Base-by-base conservation (phyloP, 2,113 vertebrate species). In the Ranitomeya imitator region DNA sequence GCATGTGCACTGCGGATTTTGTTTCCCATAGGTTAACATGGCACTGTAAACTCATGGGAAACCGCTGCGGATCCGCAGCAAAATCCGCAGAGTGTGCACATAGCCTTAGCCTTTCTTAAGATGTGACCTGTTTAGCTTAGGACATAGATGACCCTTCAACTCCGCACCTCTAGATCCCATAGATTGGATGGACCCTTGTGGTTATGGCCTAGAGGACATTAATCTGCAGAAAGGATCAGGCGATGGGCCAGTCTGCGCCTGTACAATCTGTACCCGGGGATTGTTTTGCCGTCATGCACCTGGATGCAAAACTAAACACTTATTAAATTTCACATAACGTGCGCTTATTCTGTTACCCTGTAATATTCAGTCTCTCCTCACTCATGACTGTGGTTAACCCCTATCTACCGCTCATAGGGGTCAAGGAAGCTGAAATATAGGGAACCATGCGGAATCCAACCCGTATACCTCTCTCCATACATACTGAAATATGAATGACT, bases 261-360 rank as follows among this genome's bases (percentile, higher is more conserved):
- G 82, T 71, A 55, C 51, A 26, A 31, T 31, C 51, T 84, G 63
- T 54, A 71, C 21, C n/a, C 7, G 13, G 63, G 21, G 45, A 54
- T 83, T 71, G 82, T 54, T 84, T 26, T 84, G 63, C 37, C 21
- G n/a, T 13, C 51, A 7, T 55, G 82, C 82, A 84, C 63, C 45
- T 83, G 63, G 67, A 84, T 84, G 63, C 63, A 52, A 54, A 69
- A 52, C 21, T 52, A 3, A 67, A 61, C 61, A 7, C 8, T 65
- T 69, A 84, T 84, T 71, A 21, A 26, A 55, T 84, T 71, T 26
- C 82, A 55, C 82, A 23, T 16, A 84, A 23, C 15, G 2, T n/a
- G 9, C 51, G 2, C 81, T 54, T 63, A 8, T 65, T 23, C 21
- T 18, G 12, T 71, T 84, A 84, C 69, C 82, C 82, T 55, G 21